Percentiles rank a stretch among this genome's conserved stretches.
phyloP scores from a whole-genome alignment of 2,113 vertebrate species.

The Zosterops pallidus region DNA sequence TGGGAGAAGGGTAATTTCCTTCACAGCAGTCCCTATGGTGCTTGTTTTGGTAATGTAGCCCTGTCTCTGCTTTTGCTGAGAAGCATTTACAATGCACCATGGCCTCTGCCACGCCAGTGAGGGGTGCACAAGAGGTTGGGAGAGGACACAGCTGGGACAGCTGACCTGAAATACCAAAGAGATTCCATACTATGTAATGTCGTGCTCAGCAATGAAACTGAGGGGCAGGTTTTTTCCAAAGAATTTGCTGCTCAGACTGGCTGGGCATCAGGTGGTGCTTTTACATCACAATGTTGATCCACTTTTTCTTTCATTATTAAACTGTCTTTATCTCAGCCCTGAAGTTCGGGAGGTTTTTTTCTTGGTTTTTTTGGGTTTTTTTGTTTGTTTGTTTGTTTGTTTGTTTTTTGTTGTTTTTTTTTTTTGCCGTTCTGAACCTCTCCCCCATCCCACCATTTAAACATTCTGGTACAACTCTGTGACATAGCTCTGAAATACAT shows the following conservation, averaged over 20 bases:
- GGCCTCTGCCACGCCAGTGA: not conserved
- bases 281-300: not conserved
- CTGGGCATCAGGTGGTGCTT: not conserved
- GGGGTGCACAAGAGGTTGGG: not conserved
- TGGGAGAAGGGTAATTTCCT: not conserved
- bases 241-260: not conserved
- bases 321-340: not conserved
- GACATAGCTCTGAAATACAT: not conserved
- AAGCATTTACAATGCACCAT: not conserved
- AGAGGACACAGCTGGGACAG: conserved; percentile 55
- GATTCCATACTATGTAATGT: not conserved
- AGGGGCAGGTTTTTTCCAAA: not conserved
- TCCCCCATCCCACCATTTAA: not conserved
- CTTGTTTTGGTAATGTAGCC: not conserved
- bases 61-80: not conserved
- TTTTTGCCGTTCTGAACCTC: not conserved
- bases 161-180: conserved; percentile 44
- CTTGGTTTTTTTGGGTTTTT: not conserved
- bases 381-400: too few species aligned
- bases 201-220: not conserved
- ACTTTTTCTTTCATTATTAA: not conserved
- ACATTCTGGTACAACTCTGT: not conserved
- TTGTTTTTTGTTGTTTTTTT: too few species aligned
- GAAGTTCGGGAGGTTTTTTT: not conserved
- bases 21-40: not conserved